Base-by-base conservation (phyloP, 1,140 invertebrate species). In the Nasonia vitripennis region DNA sequence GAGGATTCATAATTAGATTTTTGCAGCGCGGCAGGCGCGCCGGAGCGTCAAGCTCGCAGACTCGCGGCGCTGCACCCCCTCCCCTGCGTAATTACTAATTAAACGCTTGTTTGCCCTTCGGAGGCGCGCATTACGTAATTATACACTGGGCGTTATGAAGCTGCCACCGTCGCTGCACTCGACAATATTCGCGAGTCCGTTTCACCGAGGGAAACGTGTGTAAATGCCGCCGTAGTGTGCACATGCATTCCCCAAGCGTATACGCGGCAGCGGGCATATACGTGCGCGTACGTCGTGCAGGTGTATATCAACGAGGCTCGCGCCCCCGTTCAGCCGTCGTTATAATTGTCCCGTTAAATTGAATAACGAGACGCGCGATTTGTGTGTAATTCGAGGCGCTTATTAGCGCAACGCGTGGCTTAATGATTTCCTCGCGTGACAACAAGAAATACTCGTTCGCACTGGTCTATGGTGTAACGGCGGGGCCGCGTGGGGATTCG, bases 341-440 rank as follows among this genome's bases (percentile, higher is more conserved):
- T 85, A 81, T 85, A 85, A 85, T 85, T 85, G 71, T 14, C 84
- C 55, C 71, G 84, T 81, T 62, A 80, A 81, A 85, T 85, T 85
- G 84, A 85, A 80, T 85, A 85, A 85, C 84, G 78, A 85, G 84
- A 74, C 17, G 75, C 45, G 62, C 62, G 83, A 84, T 79, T 85
- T 80, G 83, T 45, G 83, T 80, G 83, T 80, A 62, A 85, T 85
- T 85, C 79, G 71, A 81, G 84, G 78, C 78, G 84, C 84, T 81
- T 85, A 85, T 85, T 85, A 85, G 84, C 51, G 70, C 34, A 62
- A 27, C 45, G 48, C 80, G 17, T n/a, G 55, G 55, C 14, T 81
- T 86, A 77, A 86, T 82, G 84, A 86, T 82, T 77, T 86, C 55
- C 73, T 86, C n/a, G 84, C 84, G 84, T 86, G 79, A 82, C 79